Evolutionary conservation across 2,113 vertebrate genomes (phyloP), one percentile per base, ranked within the genome.

Genomic region (Gasterosteus nipponicus): DNA sequence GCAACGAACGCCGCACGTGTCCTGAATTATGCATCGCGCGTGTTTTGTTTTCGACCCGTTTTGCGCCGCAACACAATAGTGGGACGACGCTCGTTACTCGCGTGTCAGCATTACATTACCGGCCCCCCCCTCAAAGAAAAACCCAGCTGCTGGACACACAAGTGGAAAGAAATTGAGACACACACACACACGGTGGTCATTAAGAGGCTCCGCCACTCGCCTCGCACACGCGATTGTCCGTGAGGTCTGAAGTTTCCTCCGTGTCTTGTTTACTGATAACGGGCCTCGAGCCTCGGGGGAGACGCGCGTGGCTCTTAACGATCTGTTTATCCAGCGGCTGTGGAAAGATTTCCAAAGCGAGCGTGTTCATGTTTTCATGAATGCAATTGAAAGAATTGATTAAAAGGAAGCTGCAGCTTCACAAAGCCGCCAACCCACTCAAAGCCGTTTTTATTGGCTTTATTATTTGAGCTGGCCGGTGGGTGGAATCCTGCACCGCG

Each of bases 21-120:
- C 67, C 65, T 89, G 72, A 89, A 89, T 90, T 85, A 89, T 83
- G 80, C 83, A 85, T 86, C 0, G 53, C 71, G 82, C 84, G 63
- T 89, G 22, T 26, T 26, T 87, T 91, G 89, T 87, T 38, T 38
- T 49, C 1, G 65, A 73, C 73, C 66, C 33, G 31, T 82, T 83
- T 89, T 80, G 81, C 73, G 39, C 61, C 7, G 83, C 80, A n/a
- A 63, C 74, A 83, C 85, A 89, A 87, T 86, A 67, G 81, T 39
- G 72, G 83, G 75, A 69, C 62, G 68, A 81, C 80, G 46, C 44
- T 33, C 26, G 2, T 78, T 89, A 73, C 82, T 81, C 68, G 3
- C 82, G 69, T 78, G 82, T 87, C 77, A 41, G 84, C 16, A 58
- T 75, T 78, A 47, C 77, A 62, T 67, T 81, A 83, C 18, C 69